A percentile compares a stretch with the other conserved stretches of the same genome.
These are phyloP conservation scores for Callosobruchus maculatus DNA, from an alignment of 2,888 invertebrate species.

Conservation along the genomic window DNA sequence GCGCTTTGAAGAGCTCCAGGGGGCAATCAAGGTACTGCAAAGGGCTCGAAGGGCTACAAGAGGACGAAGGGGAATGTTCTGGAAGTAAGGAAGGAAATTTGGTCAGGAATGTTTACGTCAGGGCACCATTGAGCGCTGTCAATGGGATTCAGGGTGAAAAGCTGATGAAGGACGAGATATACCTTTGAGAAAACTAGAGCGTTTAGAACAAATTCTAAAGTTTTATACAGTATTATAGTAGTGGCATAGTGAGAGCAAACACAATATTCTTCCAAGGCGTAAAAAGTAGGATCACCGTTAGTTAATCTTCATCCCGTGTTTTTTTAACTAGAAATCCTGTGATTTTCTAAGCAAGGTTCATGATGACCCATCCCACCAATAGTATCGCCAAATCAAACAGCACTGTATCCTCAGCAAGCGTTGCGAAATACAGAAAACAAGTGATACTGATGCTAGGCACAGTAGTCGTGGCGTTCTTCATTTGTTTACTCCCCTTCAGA, in stretches of 20 bases:
- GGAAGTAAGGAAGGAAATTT: constrained; percentile 16
- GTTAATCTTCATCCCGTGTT: no score
- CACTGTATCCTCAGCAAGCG: constrained; percentile 50
- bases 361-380: constrained; percentile 72
- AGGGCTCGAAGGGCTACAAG: constrained; percentile 36
- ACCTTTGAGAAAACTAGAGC: constrained; percentile 26
- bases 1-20: constrained; percentile 60
- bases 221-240: constrained; percentile 1
- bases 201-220: no score
- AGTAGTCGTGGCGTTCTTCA: constrained; percentile 85
- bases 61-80: constrained; percentile 25
- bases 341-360: constrained; percentile 75
- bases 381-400: constrained; percentile 59
- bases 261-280: no score
- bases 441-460: constrained; percentile 86
- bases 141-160: constrained; percentile 33
- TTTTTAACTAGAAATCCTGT: no score
- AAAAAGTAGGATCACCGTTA: no score
- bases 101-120: constrained; percentile 37
- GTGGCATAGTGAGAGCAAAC: no score
- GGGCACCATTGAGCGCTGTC: constrained; percentile 35
- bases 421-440: constrained; percentile 72
- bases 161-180: constrained; percentile 39
- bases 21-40: constrained; percentile 34
- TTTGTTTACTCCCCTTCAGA: constrained; percentile 85